Base-by-base conservation (phyloP, 2,113 vertebrate genomes). In the Phodopus roborovskii region DNA sequence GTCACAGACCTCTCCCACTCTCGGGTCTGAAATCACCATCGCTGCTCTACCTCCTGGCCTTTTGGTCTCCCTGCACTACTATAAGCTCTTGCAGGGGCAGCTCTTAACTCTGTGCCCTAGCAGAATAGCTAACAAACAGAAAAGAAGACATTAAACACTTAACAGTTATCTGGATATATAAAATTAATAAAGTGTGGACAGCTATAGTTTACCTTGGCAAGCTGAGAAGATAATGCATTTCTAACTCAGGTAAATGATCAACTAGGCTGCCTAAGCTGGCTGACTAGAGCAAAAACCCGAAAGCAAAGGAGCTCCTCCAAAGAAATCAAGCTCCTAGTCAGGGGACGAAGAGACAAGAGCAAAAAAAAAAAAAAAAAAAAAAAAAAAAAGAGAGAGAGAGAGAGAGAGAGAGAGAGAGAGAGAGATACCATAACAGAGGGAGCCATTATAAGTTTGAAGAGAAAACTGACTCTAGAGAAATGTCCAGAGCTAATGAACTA, bases 221-320 rank as follows among this genome's bases (percentile, higher is more conserved):
- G 48, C 50, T 50, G 42, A 90, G 58, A 66, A 88, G 62, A 91
- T 26, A 85, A 53, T 75, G n/a, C 58, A 50, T 13, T n/a, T 94
- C 82, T 20, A 88, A 33, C 22, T 33, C 45, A 39, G 48, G 36
- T 28, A 90, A 60, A 68, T n/a, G 50, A 78, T 9, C 13, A 73
- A 64, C 50, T 28, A 33, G 36, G 79, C 0, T 36, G 28, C 70
- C 64, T 22, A 53, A 74, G 66, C 7, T 13, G 45, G 20, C 58
- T 48, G 10, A 60, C 28, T 2, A 39, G 12, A 88, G 36, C 16
- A 92, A 42, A 77, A 93, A 33, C 45, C 30, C 12, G 45, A 68
- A 75, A 86, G 20, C 22, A 92, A 16, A 71, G 19, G 5, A n/a
- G 15, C 22, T 39, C 2, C 9, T 62, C 28, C 45, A 64, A 36